Percentiles rank a stretch among this genome's conserved stretches.
phyloP scores from a whole-genome alignment of 2,113 vertebrate genomes.

The Archilochus colubris region DNA sequence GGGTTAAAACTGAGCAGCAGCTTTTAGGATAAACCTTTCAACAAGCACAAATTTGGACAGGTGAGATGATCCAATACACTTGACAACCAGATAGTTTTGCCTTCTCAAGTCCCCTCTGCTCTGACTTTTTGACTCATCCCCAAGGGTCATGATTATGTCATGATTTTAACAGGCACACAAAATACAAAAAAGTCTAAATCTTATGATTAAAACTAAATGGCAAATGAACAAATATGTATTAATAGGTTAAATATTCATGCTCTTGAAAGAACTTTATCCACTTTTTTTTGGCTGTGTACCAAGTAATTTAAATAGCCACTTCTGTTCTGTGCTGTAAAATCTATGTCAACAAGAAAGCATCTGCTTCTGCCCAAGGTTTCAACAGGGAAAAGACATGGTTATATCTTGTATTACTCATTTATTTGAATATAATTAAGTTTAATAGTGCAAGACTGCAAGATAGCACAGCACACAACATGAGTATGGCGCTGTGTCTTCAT shows the following conservation, averaged over 20 bases:
- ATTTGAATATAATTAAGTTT: not conserved
- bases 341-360: not conserved
- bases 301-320: not conserved
- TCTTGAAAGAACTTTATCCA: not conserved
- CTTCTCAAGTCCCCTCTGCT: not conserved
- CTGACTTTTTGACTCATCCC: not conserved
- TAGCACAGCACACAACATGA: not conserved
- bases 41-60: conserved; percentile 15
- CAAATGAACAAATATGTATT: not conserved
- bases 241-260: not conserved
- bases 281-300: not conserved
- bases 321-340: not conserved
- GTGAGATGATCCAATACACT: not conserved
- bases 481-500: not conserved
- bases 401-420: not conserved
- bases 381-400: not conserved
- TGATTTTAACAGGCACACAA: not conserved
- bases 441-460: not conserved
- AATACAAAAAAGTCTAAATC: not conserved
- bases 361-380: not conserved
- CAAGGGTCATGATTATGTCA: not conserved
- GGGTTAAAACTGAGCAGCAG: not conserved
- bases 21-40: conserved; percentile 3
- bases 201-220: not conserved
- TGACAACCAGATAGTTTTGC: not conserved